phyloP scores from a whole-genome alignment of 37 sponge, comb jelly and placozoan genomes.

The Axinella damicornis region DNA sequence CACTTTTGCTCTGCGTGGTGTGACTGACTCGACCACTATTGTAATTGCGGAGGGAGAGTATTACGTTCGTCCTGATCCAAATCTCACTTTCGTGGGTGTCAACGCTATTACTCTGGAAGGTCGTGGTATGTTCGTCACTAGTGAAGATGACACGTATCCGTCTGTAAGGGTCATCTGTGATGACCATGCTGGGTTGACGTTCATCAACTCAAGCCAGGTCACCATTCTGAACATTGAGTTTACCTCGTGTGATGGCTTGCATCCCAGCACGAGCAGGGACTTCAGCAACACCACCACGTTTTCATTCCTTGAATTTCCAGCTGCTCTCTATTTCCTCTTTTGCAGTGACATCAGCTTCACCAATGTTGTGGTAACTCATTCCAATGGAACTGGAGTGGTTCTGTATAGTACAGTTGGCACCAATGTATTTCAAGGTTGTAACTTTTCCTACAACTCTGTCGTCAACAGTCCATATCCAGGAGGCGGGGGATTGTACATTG shows the following conservation, averaged over 20 bases:
- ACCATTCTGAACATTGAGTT: conserved; percentile 13
- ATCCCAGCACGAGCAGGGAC: conserved; percentile 30
- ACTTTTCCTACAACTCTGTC: conserved; percentile 16
- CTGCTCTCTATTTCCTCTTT: conserved; percentile 38
- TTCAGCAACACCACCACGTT: background rate
- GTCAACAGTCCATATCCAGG: conserved; percentile 1
- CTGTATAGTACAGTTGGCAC: conserved; percentile 36
- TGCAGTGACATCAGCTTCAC: conserved; percentile 17
- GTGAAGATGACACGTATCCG: no score
- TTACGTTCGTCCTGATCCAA: no score
- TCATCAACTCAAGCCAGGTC: conserved; percentile 19
- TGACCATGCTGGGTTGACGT: conserved; percentile 55
- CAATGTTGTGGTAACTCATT: conserved; percentile 6
- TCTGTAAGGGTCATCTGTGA: no score
- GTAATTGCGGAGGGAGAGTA: no score
- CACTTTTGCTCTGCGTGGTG: no score
- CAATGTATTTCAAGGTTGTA: background rate
- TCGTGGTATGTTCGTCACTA: no score
- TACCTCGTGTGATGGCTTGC: conserved; percentile 5
- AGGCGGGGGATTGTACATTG: conserved; percentile 68
- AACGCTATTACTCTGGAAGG: no score
- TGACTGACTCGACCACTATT: no score
- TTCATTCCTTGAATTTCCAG: background rate
- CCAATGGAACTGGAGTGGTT: conserved; percentile 38
- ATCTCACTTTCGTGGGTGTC: no score